Evolutionary conservation across 2,797 vertebrate genomes (phyloP).

Genomic region (Capromys pilorides): DNA sequence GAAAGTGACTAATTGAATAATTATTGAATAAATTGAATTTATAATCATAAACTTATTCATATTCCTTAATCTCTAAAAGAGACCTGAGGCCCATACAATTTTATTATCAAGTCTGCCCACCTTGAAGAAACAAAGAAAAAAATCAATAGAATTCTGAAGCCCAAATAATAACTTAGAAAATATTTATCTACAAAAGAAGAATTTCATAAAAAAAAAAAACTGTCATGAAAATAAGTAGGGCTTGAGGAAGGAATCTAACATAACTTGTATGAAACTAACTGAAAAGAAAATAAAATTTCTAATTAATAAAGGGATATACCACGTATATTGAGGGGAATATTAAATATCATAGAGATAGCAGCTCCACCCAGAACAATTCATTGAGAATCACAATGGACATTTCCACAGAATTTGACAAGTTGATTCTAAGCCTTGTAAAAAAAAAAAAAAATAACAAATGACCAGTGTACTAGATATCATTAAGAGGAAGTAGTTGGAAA

Average conservation of each 20-base stretch:
- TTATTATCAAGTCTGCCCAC: background rate
- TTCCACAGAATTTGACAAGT: background rate
- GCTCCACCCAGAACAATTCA: background rate
- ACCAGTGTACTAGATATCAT: background rate
- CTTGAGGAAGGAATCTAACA: background rate
- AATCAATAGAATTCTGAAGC: background rate
- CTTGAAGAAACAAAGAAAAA: background rate
- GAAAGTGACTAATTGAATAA: background rate
- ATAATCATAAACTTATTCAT: background rate
- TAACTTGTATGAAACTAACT: background rate
- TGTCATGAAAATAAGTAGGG: background rate
- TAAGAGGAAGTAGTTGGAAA: background rate
- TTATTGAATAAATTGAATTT: conserved; percentile 5
- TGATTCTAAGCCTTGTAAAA: background rate
- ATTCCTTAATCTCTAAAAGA: background rate
- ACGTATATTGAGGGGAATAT: background rate
- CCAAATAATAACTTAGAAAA: background rate
- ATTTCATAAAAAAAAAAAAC: background rate
- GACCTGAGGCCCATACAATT: background rate
- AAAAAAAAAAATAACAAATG: background rate
- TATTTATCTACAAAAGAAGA: background rate
- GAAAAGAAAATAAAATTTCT: background rate
- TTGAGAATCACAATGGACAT: background rate
- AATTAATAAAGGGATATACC: background rate
- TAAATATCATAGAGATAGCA: background rate